A percentile compares a stretch with the other conserved stretches of the same genome.
Conservation (phyloP, 92 coral and sea anemone genomes). For the Scolanthus callimorphus region DNA sequence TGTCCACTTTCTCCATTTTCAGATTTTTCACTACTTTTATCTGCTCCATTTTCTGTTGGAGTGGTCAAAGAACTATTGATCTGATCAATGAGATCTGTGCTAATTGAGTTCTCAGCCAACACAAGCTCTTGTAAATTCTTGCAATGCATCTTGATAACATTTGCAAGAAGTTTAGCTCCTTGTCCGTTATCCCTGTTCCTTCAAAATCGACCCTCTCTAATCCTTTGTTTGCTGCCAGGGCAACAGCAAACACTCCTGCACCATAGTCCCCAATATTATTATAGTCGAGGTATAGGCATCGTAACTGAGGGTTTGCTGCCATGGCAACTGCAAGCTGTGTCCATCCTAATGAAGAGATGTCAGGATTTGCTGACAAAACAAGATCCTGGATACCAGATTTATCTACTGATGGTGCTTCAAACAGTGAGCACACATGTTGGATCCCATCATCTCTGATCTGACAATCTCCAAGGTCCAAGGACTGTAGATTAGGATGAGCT, state of each 20-base stretch:
- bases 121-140: conserved; percentile 81
- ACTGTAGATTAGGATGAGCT: conserved; percentile 76
- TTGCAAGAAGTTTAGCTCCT: conserved; percentile 74
- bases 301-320: conserved; percentile 78
- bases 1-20: no score
- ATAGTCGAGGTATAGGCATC: conserved; percentile 76
- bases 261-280: conserved; percentile 87
- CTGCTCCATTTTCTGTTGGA: conserved; percentile 23
- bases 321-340: conserved; percentile 93
- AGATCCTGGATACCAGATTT: conserved; percentile 63
- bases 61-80: conserved; percentile 65
- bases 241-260: conserved; percentile 91
- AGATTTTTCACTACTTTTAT: conserved; percentile 5
- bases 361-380: conserved; percentile 83
- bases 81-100: conserved; percentile 79
- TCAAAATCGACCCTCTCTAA: conserved; percentile 89
- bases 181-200: conserved; percentile 82
- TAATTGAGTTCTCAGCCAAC: conserved; percentile 72
- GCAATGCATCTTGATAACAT: conserved; percentile 75
- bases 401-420: conserved; percentile 60
- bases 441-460: conserved; percentile 89
- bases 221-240: conserved; percentile 76
- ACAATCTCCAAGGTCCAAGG: conserved; percentile 96
- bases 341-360: conserved; percentile 83
- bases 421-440: conserved; percentile 75